A percentile compares a stretch with the other conserved stretches of the same genome.
phyloP scores from a whole-genome alignment of 2,888 invertebrate species.

The Drosophila mayaguana region DNA sequence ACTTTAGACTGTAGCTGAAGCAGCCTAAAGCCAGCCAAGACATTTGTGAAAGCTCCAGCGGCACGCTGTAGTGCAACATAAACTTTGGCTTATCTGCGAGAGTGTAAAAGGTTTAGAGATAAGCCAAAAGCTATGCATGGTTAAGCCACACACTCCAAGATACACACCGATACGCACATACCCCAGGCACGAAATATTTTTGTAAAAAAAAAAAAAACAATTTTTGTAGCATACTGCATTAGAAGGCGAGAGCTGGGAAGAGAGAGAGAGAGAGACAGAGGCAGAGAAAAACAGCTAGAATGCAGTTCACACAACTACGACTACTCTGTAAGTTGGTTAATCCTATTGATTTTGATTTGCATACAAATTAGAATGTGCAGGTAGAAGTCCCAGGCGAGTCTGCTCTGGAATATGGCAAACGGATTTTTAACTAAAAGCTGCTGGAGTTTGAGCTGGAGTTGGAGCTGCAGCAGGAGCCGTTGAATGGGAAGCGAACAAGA shows the following conservation, averaged over 20 bases:
- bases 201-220: slow-evolving; percentile 66
- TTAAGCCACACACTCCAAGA: slow-evolving; percentile 46
- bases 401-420: slow-evolving; percentile 55
- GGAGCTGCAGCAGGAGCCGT: background rate
- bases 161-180: slow-evolving; percentile 15
- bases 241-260: background rate
- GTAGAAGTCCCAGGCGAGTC: slow-evolving; percentile 23
- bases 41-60: slow-evolving; percentile 33
- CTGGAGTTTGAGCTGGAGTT: slow-evolving; percentile 4
- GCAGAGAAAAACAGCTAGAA: slow-evolving; percentile 32
- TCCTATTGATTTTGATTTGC: slow-evolving; percentile 83
- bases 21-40: slow-evolving; percentile 20
- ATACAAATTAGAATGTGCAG: slow-evolving; percentile 73
- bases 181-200: slow-evolving; percentile 61
- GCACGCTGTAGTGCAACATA: slow-evolving; percentile 40
- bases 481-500: slow-evolving; percentile 27
- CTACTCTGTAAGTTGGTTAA: slow-evolving; percentile 73
- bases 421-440: slow-evolving; percentile 63
- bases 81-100: slow-evolving; percentile 62
- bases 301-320: slow-evolving; percentile 31
- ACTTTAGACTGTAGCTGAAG: slow-evolving; percentile 4
- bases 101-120: slow-evolving; percentile 68
- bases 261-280: background rate
- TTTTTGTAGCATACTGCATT: slow-evolving; percentile 42
- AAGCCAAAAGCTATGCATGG: slow-evolving; percentile 65